phyloP scores from a whole-genome alignment of 2,797 vertebrate species.

The Buceros bicornis region DNA sequence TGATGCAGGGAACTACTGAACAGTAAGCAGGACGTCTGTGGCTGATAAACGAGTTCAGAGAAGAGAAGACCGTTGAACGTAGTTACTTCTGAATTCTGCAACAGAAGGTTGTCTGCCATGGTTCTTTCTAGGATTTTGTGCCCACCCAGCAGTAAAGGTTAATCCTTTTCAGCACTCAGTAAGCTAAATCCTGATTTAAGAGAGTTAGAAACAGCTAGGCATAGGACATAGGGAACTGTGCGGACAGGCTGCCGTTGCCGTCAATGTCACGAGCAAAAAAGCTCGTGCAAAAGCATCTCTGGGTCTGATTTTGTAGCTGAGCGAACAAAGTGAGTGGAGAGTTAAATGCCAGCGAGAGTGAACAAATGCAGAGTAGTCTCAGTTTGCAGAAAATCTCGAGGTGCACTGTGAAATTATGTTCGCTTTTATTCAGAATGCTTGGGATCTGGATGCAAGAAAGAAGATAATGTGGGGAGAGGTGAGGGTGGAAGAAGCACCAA shows the following conservation, averaged over 20 bases:
- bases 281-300: background rate
- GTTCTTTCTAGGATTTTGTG: background rate
- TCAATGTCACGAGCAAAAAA: background rate
- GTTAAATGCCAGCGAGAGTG: background rate
- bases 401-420: background rate
- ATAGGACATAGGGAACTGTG: background rate
- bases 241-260: background rate
- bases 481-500: background rate
- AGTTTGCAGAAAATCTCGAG: background rate
- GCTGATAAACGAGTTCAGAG: conserved; percentile 31
- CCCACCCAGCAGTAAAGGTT: background rate
- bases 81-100: background rate
- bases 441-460: background rate
- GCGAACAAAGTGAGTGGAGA: background rate
- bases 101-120: background rate
- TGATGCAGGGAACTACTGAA: background rate
- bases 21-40: background rate
- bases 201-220: background rate
- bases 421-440: background rate
- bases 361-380: background rate
- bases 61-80: background rate
- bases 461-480: background rate
- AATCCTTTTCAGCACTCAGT: background rate
- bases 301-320: background rate
- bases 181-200: background rate